Percentiles rank a stretch among this genome's conserved stretches.
These are phyloP conservation scores for Rhodophaea formosa DNA, from an alignment of 2,888 invertebrate species.

Conservation along the genomic window DNA sequence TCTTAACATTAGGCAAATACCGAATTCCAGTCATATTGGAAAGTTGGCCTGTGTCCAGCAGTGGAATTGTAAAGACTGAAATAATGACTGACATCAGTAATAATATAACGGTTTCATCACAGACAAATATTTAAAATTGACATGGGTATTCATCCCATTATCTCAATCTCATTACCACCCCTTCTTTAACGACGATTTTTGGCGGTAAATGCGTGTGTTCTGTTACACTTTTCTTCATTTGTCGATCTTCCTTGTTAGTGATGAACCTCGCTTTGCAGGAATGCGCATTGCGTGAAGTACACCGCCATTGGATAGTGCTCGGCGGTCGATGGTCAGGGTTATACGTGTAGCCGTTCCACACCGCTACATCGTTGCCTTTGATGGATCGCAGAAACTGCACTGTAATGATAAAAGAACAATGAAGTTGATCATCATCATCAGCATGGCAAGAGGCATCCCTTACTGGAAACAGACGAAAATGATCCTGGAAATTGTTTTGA, in stretches of 20 bases:
- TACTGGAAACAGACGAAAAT: too few relatives aligned
- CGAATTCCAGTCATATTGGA: too few relatives aligned
- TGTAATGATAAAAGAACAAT: not conserved
- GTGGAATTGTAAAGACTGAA: too few relatives aligned
- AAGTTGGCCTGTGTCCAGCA: too few relatives aligned
- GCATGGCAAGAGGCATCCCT: too few relatives aligned
- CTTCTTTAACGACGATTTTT: not conserved
- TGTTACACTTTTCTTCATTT: not conserved
- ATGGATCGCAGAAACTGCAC: not conserved
- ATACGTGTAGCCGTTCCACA: not conserved
- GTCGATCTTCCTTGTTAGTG: not conserved
- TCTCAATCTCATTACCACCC: not conserved
- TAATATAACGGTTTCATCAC: not conserved
- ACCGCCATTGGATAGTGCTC: not conserved
- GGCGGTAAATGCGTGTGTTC: not conserved
- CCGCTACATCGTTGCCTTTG: not conserved
- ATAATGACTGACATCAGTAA: too few relatives aligned
- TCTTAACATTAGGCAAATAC: too few relatives aligned
- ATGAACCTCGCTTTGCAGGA: not conserved
- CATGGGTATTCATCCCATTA: not conserved
- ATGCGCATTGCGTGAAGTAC: not conserved
- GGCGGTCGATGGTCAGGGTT: not conserved
- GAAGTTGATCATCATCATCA: too few relatives aligned
- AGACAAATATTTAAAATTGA: not conserved
- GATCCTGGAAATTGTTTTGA: too few relatives aligned